These are phyloP conservation scores for Actinia tenebrosa DNA, from an alignment of 64 coral and sea anemone species.

Conservation along the genomic window DNA sequence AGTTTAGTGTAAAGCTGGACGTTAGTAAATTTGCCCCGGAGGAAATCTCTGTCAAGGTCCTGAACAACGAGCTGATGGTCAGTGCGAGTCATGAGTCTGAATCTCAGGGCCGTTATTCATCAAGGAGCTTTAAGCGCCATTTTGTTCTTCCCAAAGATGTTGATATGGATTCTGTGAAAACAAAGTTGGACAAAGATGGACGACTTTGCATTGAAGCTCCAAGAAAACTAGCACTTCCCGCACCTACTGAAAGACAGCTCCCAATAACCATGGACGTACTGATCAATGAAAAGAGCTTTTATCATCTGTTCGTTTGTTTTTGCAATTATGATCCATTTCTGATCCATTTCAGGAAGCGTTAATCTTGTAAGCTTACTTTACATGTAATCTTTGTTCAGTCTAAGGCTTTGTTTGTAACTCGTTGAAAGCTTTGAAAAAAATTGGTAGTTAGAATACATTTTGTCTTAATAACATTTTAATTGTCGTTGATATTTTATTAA, in stretches of 20 bases:
- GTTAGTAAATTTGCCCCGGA: conserved; percentile 60
- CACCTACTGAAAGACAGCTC: conserved; percentile 27
- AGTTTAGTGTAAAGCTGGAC: conserved; percentile 65
- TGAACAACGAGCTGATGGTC: conserved; percentile 63
- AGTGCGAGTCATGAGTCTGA: conserved; percentile 52
- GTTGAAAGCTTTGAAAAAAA: too few species aligned
- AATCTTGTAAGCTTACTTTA: too few species aligned
- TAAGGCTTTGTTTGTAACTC: too few species aligned
- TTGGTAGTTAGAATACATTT: too few species aligned
- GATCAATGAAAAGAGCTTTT: not conserved
- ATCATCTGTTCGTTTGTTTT: not conserved
- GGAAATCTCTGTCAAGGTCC: conserved; percentile 76
- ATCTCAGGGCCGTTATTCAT: conserved; percentile 27
- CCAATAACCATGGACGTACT: not conserved
- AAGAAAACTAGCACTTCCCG: conserved; percentile 15
- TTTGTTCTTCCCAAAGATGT: conserved; percentile 78
- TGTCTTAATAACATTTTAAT: too few species aligned
- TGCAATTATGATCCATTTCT: not conserved
- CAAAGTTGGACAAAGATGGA: conserved; percentile 61
- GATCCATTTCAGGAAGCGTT: too few species aligned
- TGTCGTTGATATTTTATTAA: too few species aligned
- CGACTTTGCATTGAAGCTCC: conserved; percentile 60
- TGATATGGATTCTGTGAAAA: conserved; percentile 64
- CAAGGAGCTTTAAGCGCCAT: conserved; percentile 66
- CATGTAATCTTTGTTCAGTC: too few species aligned